Base-by-base conservation (phyloP, 2,888 invertebrate species). In the Uloborus plumipes region DNA sequence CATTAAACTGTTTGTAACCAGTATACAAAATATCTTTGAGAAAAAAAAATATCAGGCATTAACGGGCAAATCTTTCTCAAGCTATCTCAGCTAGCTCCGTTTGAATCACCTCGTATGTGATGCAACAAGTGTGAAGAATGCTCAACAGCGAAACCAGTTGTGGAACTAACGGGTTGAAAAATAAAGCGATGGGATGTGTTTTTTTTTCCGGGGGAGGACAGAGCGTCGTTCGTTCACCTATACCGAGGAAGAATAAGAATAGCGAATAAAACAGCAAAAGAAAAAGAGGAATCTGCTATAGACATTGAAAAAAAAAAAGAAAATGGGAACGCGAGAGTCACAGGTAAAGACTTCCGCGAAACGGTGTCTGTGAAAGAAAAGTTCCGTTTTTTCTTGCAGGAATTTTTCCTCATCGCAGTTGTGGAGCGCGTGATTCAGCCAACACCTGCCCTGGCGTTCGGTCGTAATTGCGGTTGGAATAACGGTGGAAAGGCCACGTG, bases 241-340 rank as follows among this genome's bases (percentile, higher is more conserved):
- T n/a, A 81, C 70, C 64, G 49, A 64, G 74, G 74, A 81, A 81
- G 74, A 81, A 75, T 59, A 74, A 74, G 80, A 65, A 70, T 70
- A 65, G 64, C 49, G 58, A 79, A 70, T 31, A 80, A 80, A 73
- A 74, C 20, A 55, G 16, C 20, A 79, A 62, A 26, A 65, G 49
- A 70, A 51, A 78, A 71, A 67, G 49, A 39, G 50, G 53, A 70
- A 58, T 74, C 74, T 81, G 74, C 65, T 74, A 81, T 74, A 81
- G 80, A 81, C 80, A 81, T 81, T 81, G 80, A 81, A 81, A 81
- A 71, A 67, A 69, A 26, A 80, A 81, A 81, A 81, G 74, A 81
- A 81, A 81, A 70, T 64, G 58, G 26, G 74, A 69, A 70, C 74
- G 50, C 64, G 51, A 31, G 49, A 64, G 74, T 70, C 74, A 47